Conservation (phyloP, 1,140 invertebrate genomes). For the Holotrichia oblita region DNA sequence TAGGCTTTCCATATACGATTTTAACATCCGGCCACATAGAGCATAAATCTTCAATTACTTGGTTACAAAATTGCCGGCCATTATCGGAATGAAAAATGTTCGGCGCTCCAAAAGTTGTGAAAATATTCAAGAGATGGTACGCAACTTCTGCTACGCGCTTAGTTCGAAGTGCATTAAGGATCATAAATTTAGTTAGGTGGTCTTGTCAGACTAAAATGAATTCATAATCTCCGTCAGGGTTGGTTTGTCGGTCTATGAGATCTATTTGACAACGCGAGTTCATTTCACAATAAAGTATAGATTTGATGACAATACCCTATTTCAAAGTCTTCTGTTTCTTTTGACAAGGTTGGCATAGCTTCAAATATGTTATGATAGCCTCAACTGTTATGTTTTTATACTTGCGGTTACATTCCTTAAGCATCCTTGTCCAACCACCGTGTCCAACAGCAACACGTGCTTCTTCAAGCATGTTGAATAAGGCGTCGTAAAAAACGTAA, state of each 20-base stretch:
- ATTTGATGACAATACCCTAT: too few species aligned
- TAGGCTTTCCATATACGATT: constrained; percentile 56
- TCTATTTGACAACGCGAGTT: too few species aligned
- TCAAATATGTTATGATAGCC: constrained; percentile 49
- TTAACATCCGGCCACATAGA: constrained; percentile 56
- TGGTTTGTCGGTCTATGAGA: constrained; percentile 54
- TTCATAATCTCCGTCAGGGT: constrained; percentile 54
- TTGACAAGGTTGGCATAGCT: constrained; percentile 47
- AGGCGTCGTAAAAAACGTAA: too few species aligned
- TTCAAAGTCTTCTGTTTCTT: too few species aligned
- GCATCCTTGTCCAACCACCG: constrained; percentile 50
- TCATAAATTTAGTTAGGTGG: too few species aligned
- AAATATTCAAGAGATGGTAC: too few species aligned
- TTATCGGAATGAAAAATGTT: constrained; percentile 58
- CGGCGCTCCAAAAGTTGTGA: constrained; percentile 54
- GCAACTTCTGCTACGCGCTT: too few species aligned
- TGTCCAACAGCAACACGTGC: constrained; percentile 50
- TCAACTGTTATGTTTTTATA: constrained; percentile 51
- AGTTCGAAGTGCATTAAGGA: too few species aligned
- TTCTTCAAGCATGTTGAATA: constrained; percentile 51
- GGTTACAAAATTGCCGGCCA: constrained; percentile 59
- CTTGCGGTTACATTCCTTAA: constrained; percentile 43
- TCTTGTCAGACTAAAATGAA: constrained; percentile 59
- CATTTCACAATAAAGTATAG: too few species aligned
- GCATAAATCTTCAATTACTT: constrained; percentile 54